Evolutionary conservation across 2,888 invertebrate genomes (phyloP).

Genomic region (Pecten maximus): DNA sequence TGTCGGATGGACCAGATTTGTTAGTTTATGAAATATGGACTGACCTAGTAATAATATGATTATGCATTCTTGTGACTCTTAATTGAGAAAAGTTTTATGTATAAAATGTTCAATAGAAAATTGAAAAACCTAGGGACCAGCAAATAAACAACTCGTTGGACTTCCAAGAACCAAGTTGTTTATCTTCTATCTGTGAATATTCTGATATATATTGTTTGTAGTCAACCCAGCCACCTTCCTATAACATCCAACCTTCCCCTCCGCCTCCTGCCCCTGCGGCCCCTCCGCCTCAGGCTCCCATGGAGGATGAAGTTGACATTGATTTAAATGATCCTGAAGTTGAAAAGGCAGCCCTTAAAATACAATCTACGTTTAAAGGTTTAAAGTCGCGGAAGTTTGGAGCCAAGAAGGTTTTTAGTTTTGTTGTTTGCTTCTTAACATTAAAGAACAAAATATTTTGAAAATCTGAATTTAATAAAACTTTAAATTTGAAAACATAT

Average conservation of each 20-base stretch:
- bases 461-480: no score
- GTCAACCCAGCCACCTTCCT: background rate
- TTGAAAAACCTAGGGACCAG: no score
- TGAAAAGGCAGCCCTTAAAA: constrained; percentile 73
- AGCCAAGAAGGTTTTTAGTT: background rate
- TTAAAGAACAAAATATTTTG: background rate
- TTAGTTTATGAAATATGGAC: no score
- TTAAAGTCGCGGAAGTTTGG: constrained; percentile 65
- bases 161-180: no score
- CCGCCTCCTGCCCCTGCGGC: background rate
- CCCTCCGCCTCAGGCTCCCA: constrained; percentile 33
- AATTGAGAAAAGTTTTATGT: no score
- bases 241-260: background rate
- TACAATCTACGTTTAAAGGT: constrained; percentile 77
- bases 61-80: no score
- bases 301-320: constrained; percentile 64
- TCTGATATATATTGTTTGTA: background rate
- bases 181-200: no score
- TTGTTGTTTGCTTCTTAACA: background rate
- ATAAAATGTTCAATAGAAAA: no score
- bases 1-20: no score
- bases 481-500: no score
- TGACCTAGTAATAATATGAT: no score
- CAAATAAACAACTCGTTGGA: no score
- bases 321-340: constrained; percentile 71